Evolutionary conservation across 2,113 vertebrate species (phyloP).

Genomic region (Ictidomys tridecemlineatus): DNA sequence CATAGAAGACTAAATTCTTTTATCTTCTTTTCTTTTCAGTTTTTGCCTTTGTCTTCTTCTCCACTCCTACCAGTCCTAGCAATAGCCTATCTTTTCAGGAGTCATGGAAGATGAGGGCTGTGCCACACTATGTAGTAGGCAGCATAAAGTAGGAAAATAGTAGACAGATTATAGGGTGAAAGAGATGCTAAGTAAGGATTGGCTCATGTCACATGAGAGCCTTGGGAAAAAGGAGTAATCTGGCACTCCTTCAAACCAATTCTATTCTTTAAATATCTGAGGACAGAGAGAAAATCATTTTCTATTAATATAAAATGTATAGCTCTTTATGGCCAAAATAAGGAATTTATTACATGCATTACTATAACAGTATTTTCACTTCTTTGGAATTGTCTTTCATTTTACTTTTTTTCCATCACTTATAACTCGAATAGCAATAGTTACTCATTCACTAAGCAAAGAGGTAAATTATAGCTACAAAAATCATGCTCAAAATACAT

Average conservation of each 20-base stretch:
- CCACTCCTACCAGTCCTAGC: neutral
- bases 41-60: neutral
- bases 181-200: slow-evolving; percentile 28
- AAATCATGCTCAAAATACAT: slow-evolving; percentile 59
- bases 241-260: slow-evolving; percentile 53
- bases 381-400: slow-evolving; percentile 62
- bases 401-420: slow-evolving; percentile 46
- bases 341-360: slow-evolving; percentile 58
- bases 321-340: slow-evolving; percentile 67
- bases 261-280: slow-evolving; percentile 61
- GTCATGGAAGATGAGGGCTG: neutral
- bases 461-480: slow-evolving; percentile 32
- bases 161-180: neutral
- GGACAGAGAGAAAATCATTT: slow-evolving; percentile 68
- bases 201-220: neutral
- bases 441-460: slow-evolving; percentile 46
- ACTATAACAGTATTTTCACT: slow-evolving; percentile 60
- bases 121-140: neutral
- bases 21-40: neutral
- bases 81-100: slow-evolving; percentile 35
- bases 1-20: neutral
- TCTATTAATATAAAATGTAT: slow-evolving; percentile 62
- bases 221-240: slow-evolving; percentile 17
- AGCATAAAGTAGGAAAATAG: slow-evolving; percentile 33
- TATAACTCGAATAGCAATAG: slow-evolving; percentile 20